Evolutionary conservation across 2,113 vertebrate genomes (phyloP).

Genomic region (Heloderma charlesbogerti): DNA sequence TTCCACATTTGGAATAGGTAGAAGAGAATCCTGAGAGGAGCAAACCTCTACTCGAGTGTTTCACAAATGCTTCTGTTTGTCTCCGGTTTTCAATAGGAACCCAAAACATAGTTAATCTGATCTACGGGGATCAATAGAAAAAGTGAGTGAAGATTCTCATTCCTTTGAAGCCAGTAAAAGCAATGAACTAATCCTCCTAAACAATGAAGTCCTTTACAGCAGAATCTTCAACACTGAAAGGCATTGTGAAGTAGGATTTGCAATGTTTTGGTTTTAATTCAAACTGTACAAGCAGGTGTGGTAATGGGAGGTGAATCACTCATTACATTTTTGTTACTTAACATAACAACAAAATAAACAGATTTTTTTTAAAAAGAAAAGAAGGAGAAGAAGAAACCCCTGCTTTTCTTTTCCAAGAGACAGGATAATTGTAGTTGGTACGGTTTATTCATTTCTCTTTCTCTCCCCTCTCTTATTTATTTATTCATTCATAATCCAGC

Average conservation of each 20-base stretch:
- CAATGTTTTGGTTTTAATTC: constrained; percentile 90
- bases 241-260: constrained; percentile 91
- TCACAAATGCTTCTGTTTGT: constrained; percentile 75
- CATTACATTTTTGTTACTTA: constrained; percentile 73
- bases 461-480: background rate
- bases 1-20: constrained; percentile 63
- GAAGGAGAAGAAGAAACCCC: constrained; percentile 1
- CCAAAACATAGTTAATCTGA: constrained; percentile 85
- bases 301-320: constrained; percentile 80
- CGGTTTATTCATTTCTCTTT: background rate
- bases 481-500: constrained; percentile 3
- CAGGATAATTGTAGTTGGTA: background rate
- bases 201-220: constrained; percentile 84
- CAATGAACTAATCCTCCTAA: constrained; percentile 79
- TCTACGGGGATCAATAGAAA: constrained; percentile 79
- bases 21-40: constrained; percentile 53
- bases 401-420: background rate
- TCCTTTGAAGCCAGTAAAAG: constrained; percentile 81
- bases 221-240: constrained; percentile 75
- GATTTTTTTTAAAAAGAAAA: constrained; percentile 5
- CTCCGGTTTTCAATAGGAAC: constrained; percentile 79
- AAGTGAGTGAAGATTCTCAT: constrained; percentile 76
- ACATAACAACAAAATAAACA: constrained; percentile 41
- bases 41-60: constrained; percentile 72
- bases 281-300: constrained; percentile 90